Conservation (phyloP, 2,113 vertebrate genomes). For the Ranitomeya variabilis region DNA sequence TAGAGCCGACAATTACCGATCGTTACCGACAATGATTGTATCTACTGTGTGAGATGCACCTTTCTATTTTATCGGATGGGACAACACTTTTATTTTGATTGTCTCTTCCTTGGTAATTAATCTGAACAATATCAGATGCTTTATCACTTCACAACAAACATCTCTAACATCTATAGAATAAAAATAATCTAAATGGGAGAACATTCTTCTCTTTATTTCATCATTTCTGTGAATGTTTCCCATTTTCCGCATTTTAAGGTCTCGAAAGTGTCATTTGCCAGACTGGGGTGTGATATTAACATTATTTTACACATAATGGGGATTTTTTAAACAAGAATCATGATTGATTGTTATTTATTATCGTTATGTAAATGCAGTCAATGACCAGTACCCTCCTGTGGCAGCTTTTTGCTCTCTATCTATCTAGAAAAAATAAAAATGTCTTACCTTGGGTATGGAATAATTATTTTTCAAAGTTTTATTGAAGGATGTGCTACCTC, state of each 20-base stretch:
- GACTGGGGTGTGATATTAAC: background rate
- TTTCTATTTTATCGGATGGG: background rate
- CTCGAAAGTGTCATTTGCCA: background rate
- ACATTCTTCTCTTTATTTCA: background rate
- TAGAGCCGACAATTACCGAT: too few relatives aligned
- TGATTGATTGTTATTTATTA: background rate
- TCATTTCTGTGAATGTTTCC: background rate
- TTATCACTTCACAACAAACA: too few relatives aligned
- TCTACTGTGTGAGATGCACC: too few relatives aligned
- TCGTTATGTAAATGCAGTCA: background rate
- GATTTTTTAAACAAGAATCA: background rate
- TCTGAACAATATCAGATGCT: background rate
- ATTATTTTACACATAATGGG: background rate
- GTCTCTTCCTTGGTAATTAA: background rate
- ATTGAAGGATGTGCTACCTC: too few relatives aligned
- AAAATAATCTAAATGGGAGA: background rate
- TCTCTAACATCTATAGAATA: background rate
- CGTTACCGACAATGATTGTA: too few relatives aligned
- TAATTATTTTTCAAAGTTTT: too few relatives aligned
- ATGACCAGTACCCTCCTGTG: background rate
- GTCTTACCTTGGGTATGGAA: too few relatives aligned
- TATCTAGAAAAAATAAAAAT: too few relatives aligned
- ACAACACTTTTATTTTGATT: background rate
- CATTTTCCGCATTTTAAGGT: background rate
- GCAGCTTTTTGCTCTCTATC: too few relatives aligned